Evolutionary conservation across 1,140 invertebrate species (phyloP).

Genomic region (Scaptomyza hsui): DNA sequence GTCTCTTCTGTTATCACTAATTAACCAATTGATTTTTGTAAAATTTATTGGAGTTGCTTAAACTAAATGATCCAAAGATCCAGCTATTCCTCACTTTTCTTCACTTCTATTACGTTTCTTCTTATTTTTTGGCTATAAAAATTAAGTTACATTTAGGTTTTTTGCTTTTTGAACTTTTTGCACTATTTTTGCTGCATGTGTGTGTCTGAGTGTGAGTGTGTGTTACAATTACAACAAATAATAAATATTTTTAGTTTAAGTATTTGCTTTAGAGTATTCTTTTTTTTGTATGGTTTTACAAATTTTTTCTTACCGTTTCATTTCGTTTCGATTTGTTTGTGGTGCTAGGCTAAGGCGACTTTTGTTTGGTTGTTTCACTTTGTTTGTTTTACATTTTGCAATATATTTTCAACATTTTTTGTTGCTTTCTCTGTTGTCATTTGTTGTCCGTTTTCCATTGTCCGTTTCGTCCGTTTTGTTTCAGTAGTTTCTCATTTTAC

Average conservation of each 20-base stretch:
- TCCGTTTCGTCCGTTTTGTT: constrained; percentile 28
- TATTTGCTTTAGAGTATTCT: constrained; percentile 44
- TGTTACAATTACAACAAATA: constrained; percentile 74
- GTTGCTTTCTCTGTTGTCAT: constrained; percentile 42
- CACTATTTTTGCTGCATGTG: constrained; percentile 68
- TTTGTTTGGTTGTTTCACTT: constrained; percentile 75
- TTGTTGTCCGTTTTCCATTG: constrained; percentile 36
- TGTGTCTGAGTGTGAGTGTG: constrained; percentile 49
- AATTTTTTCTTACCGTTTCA: constrained; percentile 53
- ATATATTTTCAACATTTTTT: constrained; percentile 74
- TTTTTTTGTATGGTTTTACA: constrained; percentile 56
- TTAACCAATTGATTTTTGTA: constrained; percentile 62
- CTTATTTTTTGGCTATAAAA: constrained; percentile 81
- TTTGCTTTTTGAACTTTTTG: constrained; percentile 71
- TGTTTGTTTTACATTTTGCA: constrained; percentile 75
- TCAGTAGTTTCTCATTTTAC: constrained; percentile 40
- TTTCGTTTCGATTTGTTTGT: constrained; percentile 74
- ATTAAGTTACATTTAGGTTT: constrained; percentile 73
- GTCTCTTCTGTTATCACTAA: constrained; percentile 57
- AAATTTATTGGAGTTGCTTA: constrained; percentile 66
- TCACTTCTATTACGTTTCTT: constrained; percentile 10
- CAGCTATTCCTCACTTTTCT: constrained; percentile 2
- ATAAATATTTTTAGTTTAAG: constrained; percentile 62
- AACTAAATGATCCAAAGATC: constrained; percentile 64
- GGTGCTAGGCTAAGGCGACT: constrained; percentile 83